Evolutionary conservation across 2,888 invertebrate species (phyloP).

Genomic region (Melinaea menophilus): DNA sequence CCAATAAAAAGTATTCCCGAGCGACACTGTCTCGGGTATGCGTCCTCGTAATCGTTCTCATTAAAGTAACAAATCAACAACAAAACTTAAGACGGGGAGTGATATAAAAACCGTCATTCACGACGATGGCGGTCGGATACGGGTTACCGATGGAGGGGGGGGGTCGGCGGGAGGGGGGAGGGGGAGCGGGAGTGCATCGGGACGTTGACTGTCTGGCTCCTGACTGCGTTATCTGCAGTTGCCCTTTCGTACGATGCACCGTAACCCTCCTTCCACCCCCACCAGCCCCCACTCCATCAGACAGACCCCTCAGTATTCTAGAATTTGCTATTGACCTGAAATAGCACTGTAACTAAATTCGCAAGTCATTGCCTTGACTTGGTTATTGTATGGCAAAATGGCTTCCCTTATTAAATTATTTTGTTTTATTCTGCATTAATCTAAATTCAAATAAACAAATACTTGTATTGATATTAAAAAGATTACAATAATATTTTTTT

Average conservation of each 20-base stretch:
- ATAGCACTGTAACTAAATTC: conserved; percentile 38
- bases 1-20: conserved; percentile 31
- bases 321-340: conserved; percentile 68
- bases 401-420: not conserved
- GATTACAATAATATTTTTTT: no score
- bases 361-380: conserved; percentile 20
- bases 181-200: conserved; percentile 64
- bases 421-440: no score
- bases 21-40: conserved; percentile 62
- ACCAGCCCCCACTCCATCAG: conserved; percentile 47
- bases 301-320: conserved; percentile 60
- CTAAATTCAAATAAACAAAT: no score
- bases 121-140: conserved; percentile 59
- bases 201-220: conserved; percentile 76
- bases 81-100: conserved; percentile 46
- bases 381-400: not conserved
- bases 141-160: conserved; percentile 56
- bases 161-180: conserved; percentile 38
- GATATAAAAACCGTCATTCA: conserved; percentile 58
- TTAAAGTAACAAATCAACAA: conserved; percentile 62
- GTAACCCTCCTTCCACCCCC: conserved; percentile 67
- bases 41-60: conserved; percentile 64
- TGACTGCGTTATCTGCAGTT: conserved; percentile 75
- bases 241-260: conserved; percentile 77
- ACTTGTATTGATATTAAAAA: no score